Percentiles rank a stretch among this genome's conserved stretches.
phyloP scores from a whole-genome alignment of 2,113 vertebrate genomes.

The Corythaeola cristata region DNA sequence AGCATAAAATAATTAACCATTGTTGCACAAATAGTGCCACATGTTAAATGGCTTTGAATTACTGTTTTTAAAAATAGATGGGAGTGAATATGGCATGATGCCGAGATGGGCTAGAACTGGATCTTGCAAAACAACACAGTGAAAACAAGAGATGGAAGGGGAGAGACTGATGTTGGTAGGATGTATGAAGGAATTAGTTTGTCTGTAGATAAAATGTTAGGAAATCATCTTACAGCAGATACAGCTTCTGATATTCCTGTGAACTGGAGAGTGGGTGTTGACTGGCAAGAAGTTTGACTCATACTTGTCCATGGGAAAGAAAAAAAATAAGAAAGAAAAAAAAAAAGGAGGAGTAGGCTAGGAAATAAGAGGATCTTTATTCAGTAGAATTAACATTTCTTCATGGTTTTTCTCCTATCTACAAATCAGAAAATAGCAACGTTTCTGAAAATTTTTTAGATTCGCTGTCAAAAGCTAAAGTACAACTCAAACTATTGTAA shows the following conservation, averaged over 20 bases:
- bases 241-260: slow-evolving; percentile 49
- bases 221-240: slow-evolving; percentile 15
- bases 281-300: slow-evolving; percentile 60
- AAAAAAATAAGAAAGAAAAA: not conserved
- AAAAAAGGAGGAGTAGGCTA: not conserved
- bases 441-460: not conserved
- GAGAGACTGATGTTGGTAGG: not conserved
- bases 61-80: not conserved
- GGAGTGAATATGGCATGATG: not conserved
- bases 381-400: not conserved
- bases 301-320: slow-evolving; percentile 16
- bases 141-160: not conserved
- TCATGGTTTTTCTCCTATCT: not conserved
- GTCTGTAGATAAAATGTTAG: slow-evolving; percentile 15
- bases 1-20: not conserved
- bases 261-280: slow-evolving; percentile 58
- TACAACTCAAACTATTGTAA: not conserved
- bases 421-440: not conserved
- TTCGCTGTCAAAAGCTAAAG: not conserved
- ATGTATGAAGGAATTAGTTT: not conserved
- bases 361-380: not conserved
- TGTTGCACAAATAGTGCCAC: not conserved
- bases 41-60: not conserved
- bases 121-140: not conserved
- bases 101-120: not conserved